Evolutionary conservation across 2,797 vertebrate species (phyloP).

Genomic region (Anomalospiza imberbis): DNA sequence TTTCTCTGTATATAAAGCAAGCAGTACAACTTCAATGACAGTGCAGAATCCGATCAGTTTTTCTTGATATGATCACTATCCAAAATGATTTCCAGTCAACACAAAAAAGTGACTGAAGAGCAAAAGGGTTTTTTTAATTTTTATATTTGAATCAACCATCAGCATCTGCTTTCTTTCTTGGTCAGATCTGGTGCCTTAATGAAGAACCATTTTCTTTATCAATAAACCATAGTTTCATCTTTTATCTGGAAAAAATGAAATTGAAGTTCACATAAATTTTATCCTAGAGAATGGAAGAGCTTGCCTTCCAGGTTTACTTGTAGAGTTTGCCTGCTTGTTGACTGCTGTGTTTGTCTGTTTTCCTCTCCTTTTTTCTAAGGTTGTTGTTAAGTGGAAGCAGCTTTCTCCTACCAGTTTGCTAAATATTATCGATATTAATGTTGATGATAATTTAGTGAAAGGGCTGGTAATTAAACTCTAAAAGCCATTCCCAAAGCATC

Average conservation of each 20-base stretch:
- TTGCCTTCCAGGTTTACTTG: background rate
- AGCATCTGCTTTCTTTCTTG: background rate
- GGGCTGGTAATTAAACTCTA: background rate
- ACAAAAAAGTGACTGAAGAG: background rate
- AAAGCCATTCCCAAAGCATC: background rate
- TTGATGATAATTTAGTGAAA: background rate
- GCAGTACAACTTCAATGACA: background rate
- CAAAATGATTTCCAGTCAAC: background rate
- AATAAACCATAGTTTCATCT: background rate
- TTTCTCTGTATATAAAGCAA: background rate
- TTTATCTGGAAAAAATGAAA: background rate
- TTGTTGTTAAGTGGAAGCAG: background rate
- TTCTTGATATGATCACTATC: background rate
- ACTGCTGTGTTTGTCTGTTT: background rate
- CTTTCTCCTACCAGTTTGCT: background rate
- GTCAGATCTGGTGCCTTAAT: background rate
- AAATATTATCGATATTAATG: background rate
- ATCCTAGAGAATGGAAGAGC: background rate
- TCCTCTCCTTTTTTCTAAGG: background rate
- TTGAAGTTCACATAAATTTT: background rate
- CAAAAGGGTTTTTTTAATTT: background rate
- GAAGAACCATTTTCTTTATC: background rate
- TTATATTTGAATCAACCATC: background rate
- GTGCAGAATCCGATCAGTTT: background rate
- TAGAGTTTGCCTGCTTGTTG: background rate